phyloP scores from a whole-genome alignment of 2,888 invertebrate genomes.

The Zygothrica quintamaculata region DNA sequence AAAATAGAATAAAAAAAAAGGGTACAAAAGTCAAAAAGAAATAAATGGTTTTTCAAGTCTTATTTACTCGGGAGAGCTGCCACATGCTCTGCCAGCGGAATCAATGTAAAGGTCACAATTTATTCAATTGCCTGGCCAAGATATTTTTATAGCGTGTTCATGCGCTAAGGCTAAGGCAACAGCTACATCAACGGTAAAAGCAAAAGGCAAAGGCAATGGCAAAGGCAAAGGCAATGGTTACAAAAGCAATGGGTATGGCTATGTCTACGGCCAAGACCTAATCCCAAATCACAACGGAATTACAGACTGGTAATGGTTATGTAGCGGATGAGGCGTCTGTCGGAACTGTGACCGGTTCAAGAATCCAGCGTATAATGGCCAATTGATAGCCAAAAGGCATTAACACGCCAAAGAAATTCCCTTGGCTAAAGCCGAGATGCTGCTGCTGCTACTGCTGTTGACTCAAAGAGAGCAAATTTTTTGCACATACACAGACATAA shows the following conservation, averaged over 20 bases:
- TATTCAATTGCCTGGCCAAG: slow-evolving; percentile 76
- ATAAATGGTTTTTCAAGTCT: slow-evolving; percentile 75
- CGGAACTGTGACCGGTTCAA: slow-evolving; percentile 46
- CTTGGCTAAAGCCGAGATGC: slow-evolving; percentile 57
- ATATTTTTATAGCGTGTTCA: slow-evolving; percentile 78
- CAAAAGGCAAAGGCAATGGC: slow-evolving; percentile 6
- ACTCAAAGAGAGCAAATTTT: slow-evolving; percentile 62
- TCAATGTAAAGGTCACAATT: slow-evolving; percentile 80
- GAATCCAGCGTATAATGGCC: slow-evolving; percentile 74
- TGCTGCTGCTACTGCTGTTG: slow-evolving; percentile 41
- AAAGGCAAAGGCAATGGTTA: slow-evolving; percentile 12
- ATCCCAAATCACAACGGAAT: slow-evolving; percentile 80
- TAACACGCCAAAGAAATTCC: slow-evolving; percentile 77
- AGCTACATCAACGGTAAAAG: slow-evolving; percentile 1
- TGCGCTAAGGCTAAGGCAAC: slow-evolving; percentile 43
- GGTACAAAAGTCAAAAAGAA: slow-evolving; percentile 72
- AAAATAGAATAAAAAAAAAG: slow-evolving; percentile 56
- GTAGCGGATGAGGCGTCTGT: slow-evolving; percentile 60
- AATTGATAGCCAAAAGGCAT: slow-evolving; percentile 80
- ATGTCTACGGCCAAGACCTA: slow-evolving; percentile 56
- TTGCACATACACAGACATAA: slow-evolving; percentile 30
- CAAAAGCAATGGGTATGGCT: slow-evolving; percentile 1
- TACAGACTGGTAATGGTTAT: slow-evolving; percentile 76
- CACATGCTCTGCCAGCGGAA: slow-evolving; percentile 44
- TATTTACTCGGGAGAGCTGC: slow-evolving; percentile 62